Evolutionary conservation across 2,113 vertebrate genomes (phyloP).

Genomic region (Centropristis striata): DNA sequence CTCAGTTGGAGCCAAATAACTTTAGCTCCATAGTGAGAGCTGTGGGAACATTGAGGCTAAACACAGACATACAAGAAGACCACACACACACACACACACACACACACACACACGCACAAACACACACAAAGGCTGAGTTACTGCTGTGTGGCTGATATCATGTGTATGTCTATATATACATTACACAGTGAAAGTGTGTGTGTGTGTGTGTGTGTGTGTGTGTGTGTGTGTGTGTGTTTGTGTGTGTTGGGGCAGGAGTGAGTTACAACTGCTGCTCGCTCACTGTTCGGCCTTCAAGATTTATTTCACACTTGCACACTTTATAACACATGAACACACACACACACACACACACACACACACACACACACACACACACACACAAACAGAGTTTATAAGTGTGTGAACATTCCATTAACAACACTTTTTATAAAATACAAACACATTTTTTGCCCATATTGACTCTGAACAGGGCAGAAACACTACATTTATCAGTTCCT

Average conservation of each 20-base stretch:
- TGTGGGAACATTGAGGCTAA: conserved; percentile 51
- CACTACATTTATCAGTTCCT: neutral
- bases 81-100: conserved; percentile 30
- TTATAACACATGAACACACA: conserved; percentile 1
- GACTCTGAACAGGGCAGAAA: neutral
- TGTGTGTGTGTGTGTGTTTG: too few relatives aligned
- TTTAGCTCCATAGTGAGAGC: conserved; percentile 56
- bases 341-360: conserved; percentile 13
- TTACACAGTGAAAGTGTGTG: too few relatives aligned
- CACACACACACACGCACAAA: conserved; percentile 31
- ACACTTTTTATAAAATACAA: neutral
- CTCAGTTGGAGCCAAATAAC: conserved; percentile 68
- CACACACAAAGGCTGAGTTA: conserved; percentile 10
- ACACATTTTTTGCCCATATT: neutral
- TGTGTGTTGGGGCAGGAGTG: conserved; percentile 6
- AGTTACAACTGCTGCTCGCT: conserved; percentile 44
- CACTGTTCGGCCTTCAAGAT: conserved; percentile 39
- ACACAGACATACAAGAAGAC: conserved; percentile 38
- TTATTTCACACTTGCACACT: conserved; percentile 37
- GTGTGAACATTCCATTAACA: conserved; percentile 4
- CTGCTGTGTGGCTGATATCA: neutral
- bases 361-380: conserved; percentile 17
- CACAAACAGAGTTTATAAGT: neutral
- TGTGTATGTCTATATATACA: neutral
- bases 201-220: too few relatives aligned